Percentiles rank a stretch among this genome's conserved stretches.
Evolutionary conservation across 2,888 invertebrate species (phyloP).

Genomic region (Emmelina monodactyla): DNA sequence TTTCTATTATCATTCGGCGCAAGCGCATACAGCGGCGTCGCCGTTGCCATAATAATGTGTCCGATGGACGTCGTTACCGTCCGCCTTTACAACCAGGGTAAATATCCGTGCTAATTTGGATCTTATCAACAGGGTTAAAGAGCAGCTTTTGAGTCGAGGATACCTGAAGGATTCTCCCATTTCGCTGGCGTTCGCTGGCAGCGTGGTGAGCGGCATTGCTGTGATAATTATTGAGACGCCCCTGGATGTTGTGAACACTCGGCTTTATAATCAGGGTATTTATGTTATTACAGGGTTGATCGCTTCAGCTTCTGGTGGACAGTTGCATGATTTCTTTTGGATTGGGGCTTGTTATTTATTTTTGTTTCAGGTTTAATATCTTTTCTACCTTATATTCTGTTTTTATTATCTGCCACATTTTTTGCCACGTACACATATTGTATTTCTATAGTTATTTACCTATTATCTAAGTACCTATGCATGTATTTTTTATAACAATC

Average conservation of each 20-base stretch:
- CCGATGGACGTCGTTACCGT: conserved; percentile 89
- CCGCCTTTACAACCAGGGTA: conserved; percentile 90
- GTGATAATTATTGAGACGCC: conserved; percentile 83
- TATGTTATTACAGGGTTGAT: no score
- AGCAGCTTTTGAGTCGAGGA: conserved; percentile 28
- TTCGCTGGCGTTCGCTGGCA: conserved; percentile 73
- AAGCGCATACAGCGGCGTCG: conserved; percentile 79
- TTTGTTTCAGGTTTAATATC: no score
- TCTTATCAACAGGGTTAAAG: conserved; percentile 41
- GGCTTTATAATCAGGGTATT: conserved; percentile 90
- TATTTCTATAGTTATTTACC: no score
- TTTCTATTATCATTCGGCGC: conserved; percentile 58
- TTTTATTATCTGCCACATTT: no score
- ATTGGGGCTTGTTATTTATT: no score
- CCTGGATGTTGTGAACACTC: conserved; percentile 84
- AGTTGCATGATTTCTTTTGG: no score
- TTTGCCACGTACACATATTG: no score
- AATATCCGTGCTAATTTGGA: conserved; percentile 22
- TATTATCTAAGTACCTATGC: no score
- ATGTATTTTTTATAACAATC: no score
- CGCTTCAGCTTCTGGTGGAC: no score
- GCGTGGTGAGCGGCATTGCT: conserved; percentile 78
- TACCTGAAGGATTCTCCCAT: conserved; percentile 62
- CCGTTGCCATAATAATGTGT: conserved; percentile 79
- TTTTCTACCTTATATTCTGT: no score